Evolutionary conservation across 1,140 invertebrate species (phyloP).

Genomic region (Asbolus verrucosus): DNA sequence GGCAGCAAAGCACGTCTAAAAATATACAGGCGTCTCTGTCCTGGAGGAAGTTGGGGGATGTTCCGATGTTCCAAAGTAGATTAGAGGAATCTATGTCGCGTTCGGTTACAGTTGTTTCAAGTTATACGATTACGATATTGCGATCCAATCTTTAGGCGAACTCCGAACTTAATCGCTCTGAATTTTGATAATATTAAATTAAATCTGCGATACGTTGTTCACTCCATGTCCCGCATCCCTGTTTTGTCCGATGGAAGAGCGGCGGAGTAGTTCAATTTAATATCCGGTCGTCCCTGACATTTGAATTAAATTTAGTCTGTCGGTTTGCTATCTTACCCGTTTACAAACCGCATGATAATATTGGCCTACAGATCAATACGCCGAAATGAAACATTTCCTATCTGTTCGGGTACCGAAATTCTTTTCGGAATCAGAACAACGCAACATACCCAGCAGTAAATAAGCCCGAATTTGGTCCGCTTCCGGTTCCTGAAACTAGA

Average conservation of each 20-base stretch:
- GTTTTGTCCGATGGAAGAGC: constrained; percentile 16
- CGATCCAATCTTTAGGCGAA: constrained; percentile 12
- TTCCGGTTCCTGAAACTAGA: neutral
- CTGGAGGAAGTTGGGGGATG: constrained; percentile 13
- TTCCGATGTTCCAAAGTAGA: constrained; percentile 34
- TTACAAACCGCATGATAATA: constrained; percentile 44
- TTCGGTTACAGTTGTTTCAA: constrained; percentile 24
- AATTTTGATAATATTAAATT: constrained; percentile 25
- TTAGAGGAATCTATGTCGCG: constrained; percentile 31
- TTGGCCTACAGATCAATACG: constrained; percentile 40
- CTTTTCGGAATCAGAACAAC: constrained; percentile 23
- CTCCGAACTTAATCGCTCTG: constrained; percentile 16
- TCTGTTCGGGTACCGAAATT: constrained; percentile 22
- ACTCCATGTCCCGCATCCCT: constrained; percentile 15
- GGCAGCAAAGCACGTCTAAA: constrained; percentile 24
- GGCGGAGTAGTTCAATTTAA: constrained; percentile 40
- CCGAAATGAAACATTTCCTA: constrained; percentile 40
- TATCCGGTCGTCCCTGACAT: constrained; percentile 42
- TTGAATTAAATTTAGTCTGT: constrained; percentile 46
- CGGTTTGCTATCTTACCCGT: constrained; percentile 45
- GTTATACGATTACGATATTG: constrained; percentile 35
- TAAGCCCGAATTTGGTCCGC: neutral
- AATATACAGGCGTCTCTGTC: constrained; percentile 14
- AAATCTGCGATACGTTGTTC: constrained; percentile 2
- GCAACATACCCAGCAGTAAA: neutral